Conservation (phyloP, 2,797 vertebrate genomes). For the Peromyscus eremicus region DNA sequence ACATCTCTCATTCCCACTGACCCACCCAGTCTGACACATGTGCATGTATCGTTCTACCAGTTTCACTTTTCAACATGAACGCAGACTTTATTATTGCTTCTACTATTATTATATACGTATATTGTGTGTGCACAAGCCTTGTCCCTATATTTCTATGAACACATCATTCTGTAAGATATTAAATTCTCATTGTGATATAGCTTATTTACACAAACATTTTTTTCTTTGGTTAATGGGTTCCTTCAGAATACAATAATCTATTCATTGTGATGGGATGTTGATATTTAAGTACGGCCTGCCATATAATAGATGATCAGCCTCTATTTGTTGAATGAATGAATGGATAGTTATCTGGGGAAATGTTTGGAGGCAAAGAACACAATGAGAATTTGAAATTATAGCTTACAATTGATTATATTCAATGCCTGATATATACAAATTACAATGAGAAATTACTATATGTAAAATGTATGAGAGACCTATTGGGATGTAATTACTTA, state of each 20-base stretch:
- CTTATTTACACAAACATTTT: background rate
- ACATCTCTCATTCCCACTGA: background rate
- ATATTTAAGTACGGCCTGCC: background rate
- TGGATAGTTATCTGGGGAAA: background rate
- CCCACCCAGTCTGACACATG: background rate
- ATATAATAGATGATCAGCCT: background rate
- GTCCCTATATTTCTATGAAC: background rate
- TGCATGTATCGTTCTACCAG: background rate
- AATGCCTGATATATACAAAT: slow-evolving; percentile 10
- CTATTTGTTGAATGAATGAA: slow-evolving; percentile 26
- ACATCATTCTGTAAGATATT: background rate
- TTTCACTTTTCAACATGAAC: background rate
- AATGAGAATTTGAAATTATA: slow-evolving; percentile 46
- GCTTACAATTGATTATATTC: slow-evolving; percentile 16
- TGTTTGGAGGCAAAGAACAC: background rate
- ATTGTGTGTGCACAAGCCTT: background rate
- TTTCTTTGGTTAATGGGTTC: background rate
- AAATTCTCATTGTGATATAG: background rate
- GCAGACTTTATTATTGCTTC: background rate
- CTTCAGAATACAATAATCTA: slow-evolving; percentile 24
- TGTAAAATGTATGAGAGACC: background rate
- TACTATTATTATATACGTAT: background rate
- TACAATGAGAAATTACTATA: background rate
- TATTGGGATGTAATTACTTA: slow-evolving; percentile 8
- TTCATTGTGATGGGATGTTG: background rate